phyloP scores from a whole-genome alignment of 2,797 vertebrate genomes.

The Diceros bicornis region DNA sequence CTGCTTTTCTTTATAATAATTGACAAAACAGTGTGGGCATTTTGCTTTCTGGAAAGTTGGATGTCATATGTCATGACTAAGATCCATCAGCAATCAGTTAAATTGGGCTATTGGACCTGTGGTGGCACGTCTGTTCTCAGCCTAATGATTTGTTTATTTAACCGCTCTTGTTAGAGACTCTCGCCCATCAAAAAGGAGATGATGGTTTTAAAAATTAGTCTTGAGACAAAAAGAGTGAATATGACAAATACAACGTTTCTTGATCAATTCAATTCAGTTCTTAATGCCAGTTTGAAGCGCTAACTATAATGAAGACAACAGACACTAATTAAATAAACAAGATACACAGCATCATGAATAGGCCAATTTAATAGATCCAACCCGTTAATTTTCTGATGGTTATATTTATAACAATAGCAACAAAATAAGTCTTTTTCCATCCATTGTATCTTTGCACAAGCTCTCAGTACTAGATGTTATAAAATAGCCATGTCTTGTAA shows the following conservation, averaged over 20 bases:
- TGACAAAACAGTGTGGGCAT: slow-evolving; percentile 43
- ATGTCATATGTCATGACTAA: slow-evolving; percentile 70
- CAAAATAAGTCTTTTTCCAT: slow-evolving; percentile 35
- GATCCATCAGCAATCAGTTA: slow-evolving; percentile 66
- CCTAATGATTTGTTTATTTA: slow-evolving; percentile 80
- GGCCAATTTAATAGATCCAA: slow-evolving; percentile 19
- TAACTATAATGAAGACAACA: slow-evolving; percentile 57
- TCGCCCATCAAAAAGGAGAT: slow-evolving; percentile 63
- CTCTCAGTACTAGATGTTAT: background rate
- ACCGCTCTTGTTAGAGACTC: slow-evolving; percentile 67
- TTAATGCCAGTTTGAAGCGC: slow-evolving; percentile 1
- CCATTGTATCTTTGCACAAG: background rate
- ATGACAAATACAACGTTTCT: background rate
- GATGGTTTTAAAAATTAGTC: slow-evolving; percentile 61
- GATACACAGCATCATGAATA: slow-evolving; percentile 20
- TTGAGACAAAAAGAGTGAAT: slow-evolving; percentile 69
- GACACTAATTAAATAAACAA: slow-evolving; percentile 67
- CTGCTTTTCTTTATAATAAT: slow-evolving; percentile 68
- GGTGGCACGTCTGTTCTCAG: slow-evolving; percentile 61
- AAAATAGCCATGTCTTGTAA: slow-evolving; percentile 30
- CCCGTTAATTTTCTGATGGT: slow-evolving; percentile 60
- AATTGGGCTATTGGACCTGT: slow-evolving; percentile 42
- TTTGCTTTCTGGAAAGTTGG: slow-evolving; percentile 67
- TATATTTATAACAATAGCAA: slow-evolving; percentile 54
- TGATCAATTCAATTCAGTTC: background rate